Evolutionary conservation across 2,888 invertebrate genomes (phyloP).

Genomic region (Sphaerophoria taeniata): DNA sequence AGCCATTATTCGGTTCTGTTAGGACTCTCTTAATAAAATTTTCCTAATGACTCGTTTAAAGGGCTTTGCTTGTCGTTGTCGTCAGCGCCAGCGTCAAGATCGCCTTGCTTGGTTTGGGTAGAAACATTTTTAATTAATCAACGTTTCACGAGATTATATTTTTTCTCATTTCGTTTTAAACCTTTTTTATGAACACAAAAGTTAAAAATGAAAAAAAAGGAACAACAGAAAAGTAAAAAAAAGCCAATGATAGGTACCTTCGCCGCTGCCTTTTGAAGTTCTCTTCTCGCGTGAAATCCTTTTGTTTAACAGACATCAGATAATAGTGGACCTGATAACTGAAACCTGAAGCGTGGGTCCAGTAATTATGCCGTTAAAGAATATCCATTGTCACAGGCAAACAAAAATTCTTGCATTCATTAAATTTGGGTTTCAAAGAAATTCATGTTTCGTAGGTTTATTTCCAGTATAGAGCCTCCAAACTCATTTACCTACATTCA

Average conservation of each 20-base stretch:
- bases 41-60: slow-evolving; percentile 74
- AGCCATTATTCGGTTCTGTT: slow-evolving; percentile 63
- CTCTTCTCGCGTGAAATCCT: slow-evolving; percentile 23
- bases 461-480: no score
- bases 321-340: slow-evolving; percentile 21
- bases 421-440: no score
- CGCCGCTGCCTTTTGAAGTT: background rate
- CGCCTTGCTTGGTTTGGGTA: slow-evolving; percentile 63
- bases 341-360: no score
- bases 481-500: no score
- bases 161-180: slow-evolving; percentile 47
- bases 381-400: no score
- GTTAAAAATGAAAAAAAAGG: slow-evolving; percentile 52
- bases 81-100: slow-evolving; percentile 50
- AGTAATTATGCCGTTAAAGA: no score
- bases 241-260: slow-evolving; percentile 13
- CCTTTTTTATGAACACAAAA: slow-evolving; percentile 53
- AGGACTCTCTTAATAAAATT: slow-evolving; percentile 63
- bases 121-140: slow-evolving; percentile 75
- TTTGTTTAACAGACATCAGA: slow-evolving; percentile 51
- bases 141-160: slow-evolving; percentile 47
- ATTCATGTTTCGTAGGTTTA: no score
- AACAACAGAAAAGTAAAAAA: background rate
- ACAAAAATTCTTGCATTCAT: no score
- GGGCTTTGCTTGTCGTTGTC: slow-evolving; percentile 65